Base-by-base conservation (phyloP, 2,888 invertebrate species). In the Papilio elwesi region DNA sequence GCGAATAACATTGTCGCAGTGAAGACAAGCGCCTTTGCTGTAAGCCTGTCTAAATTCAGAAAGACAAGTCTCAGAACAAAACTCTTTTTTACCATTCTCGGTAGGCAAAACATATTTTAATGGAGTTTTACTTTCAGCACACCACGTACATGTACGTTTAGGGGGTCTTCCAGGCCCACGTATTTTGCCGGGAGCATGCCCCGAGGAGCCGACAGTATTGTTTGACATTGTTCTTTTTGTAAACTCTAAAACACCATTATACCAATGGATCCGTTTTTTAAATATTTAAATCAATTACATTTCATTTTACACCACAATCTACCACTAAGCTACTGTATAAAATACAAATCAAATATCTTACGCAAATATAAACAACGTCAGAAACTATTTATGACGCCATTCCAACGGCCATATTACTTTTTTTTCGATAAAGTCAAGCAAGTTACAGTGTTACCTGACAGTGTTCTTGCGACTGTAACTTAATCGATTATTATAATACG, bases 1-100 rank as follows among this genome's bases (percentile, higher is more conserved):
- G 80, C 96, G 94, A 80, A 98, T 97, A 75, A 97, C 97, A 91
- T 97, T 97, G 90, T 97, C 97, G 91, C 98, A 98, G 85, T 97
- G 96, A 75, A 96, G 95, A 87, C 98, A 98, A 65, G 97, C 97
- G 73, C 97, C 98, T 92, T 98, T 97, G 81, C 96, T 96, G 82
- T 97, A 97, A 0, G 97, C 97, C 87, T 97, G 97, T 69, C 98
- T 95, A 87, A 98, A 98, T 91, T 98, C 97, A 0, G 97, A 96
- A 64, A 98, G 94, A 90, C 98, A 98, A 48, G 96, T 96, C 89
- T 98, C 97, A 0, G 98, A 98, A 89, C 98, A 98, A 88, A 98
- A 98, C 85, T 98, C 98, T 84, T 98, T 98, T 84, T 97, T 98
- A 12, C 97, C 97, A 86, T 97, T 97, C 82, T 97, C 97, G 4